Evolutionary conservation across 2,888 invertebrate species (phyloP), one percentile per base, ranked within the genome.

Genomic region (Dynastes maya): DNA sequence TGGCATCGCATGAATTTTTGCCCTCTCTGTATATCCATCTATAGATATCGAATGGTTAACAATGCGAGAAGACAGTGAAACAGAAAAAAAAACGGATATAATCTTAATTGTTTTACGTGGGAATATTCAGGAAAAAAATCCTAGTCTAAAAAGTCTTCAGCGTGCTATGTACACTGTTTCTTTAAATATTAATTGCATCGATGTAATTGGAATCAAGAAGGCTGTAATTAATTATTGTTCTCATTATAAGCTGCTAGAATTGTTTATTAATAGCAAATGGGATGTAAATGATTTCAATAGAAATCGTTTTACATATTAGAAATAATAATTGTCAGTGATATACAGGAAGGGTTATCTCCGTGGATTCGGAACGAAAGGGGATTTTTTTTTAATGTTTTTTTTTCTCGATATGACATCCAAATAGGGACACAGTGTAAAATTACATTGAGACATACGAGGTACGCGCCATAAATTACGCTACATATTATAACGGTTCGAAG

Each of bases 81-180:
- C 9, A 63, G 32, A 32, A 32, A 32, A 5, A 32, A 32, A 37
- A 64, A 64, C 64, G 64, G 64, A 64, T 64, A 64, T 64, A 64
- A 65, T 16, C 2, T 8, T 37, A 16, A 65, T 65, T 65, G 65
- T 65, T 32, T 40, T 40, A 65, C 40, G 32, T 65, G 65, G 65
- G 65, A 65, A 65, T 40, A 32, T 40, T 61, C 16, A 40, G 13
- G 40, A 37, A 64, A 65, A 16, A 65, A 65, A 65, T 65, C 16
- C 16, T 53, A 16, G 16, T 16, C 16, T 16, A 53, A n/a, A 53
- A 53, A 16, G 4, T 53, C 53, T 45, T 53, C n/a, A 45, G 40
- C 37, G 16, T 65, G 65, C 63, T 53, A n/a, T 65, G 65, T 13
- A 40, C 27, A 32, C 4, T 40, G 9, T 65, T 65, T 45, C n/a